phyloP scores from a whole-genome alignment of 2,113 vertebrate genomes.

The Pelmatolapia mariae region DNA sequence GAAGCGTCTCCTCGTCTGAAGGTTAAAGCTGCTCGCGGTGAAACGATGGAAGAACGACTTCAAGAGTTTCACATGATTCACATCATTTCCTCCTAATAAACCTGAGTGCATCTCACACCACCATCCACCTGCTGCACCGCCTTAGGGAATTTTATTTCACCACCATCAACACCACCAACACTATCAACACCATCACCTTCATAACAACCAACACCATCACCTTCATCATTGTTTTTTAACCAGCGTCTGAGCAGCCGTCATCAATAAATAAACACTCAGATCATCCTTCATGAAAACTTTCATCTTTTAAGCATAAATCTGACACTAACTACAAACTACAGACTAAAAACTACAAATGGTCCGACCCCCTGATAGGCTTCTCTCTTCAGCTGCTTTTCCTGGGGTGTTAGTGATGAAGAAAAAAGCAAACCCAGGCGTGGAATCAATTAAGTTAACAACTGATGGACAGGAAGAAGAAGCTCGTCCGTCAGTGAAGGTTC shows the following conservation, averaged over 20 bases:
- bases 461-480: not conserved
- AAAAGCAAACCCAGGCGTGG: not conserved
- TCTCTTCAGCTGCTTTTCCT: not conserved
- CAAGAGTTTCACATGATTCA: not conserved
- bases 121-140: not conserved
- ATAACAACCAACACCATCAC: too few relatives aligned
- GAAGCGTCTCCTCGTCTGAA: not conserved
- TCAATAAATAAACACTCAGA: not conserved
- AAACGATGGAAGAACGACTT: not conserved
- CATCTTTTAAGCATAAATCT: not conserved
- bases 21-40: not conserved
- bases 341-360: not conserved
- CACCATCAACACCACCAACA: not conserved
- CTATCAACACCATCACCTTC: rapidly evolving
- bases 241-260: not conserved
- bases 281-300: not conserved
- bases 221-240: not conserved
- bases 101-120: not conserved
- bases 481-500: not conserved
- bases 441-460: not conserved
- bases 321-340: not conserved
- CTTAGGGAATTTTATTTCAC: not conserved
- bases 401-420: not conserved
- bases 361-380: not conserved
- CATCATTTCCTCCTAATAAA: not conserved